Base-by-base conservation (phyloP, 2,113 vertebrate species). In the Cichladusa arquata region DNA sequence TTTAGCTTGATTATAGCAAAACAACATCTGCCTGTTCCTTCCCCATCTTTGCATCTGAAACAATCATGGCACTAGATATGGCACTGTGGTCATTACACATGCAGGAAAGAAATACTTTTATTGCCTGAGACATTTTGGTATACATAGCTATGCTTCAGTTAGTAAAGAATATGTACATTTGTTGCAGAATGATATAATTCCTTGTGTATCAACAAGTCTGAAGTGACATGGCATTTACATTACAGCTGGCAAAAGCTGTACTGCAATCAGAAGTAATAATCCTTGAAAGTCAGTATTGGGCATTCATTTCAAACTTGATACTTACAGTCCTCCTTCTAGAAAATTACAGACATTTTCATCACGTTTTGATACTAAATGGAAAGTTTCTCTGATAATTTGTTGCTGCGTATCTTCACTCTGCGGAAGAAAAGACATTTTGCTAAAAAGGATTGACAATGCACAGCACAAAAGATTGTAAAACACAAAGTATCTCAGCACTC, bases 271-370 rank as follows among this genome's bases (percentile, higher is more conserved):
- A 20, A 77, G 26, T 26, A 78, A 14, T 8, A 80, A 40, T 8
- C 69, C 33, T 42, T 58, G 5, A 54, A 86, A 86, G 6, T 8
- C 13, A 44, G 3, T 19, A 92, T 0, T 38, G 23, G 19, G 38
- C 28, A 45, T 50, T 62, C 84, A 64, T 79, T 90, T 73, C 28
- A 94, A 95, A 94, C 44, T 20, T 36, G 60, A 92, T 97, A 98
- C 99, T 99, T 98, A 91, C 89, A 99, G 97, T 97, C 99, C 99
- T 92, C 99, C 99, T 98, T 99, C 99, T 80, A 99, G 98, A 97
- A 99, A 99, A 96, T 99, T 99, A 97, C 99, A 99, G 88, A 99
- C 99, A 80, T 99, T 99, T 97, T 99, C 99, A 93, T 99, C 99
- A 96, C 99, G 97, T 97, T 99, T 99, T 0, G 99, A 99, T 56